Conservation (phyloP, 2,888 invertebrate species). For the Tenthredo scrophulariae region DNA sequence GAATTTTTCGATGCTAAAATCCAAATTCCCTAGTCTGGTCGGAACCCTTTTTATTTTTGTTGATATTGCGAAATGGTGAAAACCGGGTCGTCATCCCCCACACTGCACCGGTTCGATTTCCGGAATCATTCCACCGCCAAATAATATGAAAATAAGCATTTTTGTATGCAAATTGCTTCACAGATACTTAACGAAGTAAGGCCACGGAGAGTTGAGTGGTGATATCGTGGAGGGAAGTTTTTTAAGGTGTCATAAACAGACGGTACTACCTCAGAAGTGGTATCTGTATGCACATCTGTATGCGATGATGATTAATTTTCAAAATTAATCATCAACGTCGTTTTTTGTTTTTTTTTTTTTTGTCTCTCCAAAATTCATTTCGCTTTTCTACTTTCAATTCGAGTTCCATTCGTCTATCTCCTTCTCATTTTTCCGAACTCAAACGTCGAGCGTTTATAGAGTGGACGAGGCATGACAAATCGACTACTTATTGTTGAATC, state of each 20-base stretch:
- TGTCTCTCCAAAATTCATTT: neutral
- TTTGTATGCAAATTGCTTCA: conserved; percentile 49
- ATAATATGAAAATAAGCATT: conserved; percentile 50
- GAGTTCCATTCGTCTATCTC: neutral
- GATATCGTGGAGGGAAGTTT: conserved; percentile 37
- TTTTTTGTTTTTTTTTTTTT: neutral
- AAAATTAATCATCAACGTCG: neutral
- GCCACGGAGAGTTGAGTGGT: neutral
- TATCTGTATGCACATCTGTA: neutral
- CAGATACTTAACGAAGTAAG: conserved; percentile 49
- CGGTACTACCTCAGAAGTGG: neutral
- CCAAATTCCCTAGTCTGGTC: too few relatives aligned
- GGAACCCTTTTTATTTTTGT: neutral
- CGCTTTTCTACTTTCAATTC: neutral
- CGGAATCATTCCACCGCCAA: neutral
- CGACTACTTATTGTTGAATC: conserved; percentile 4
- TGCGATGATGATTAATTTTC: neutral
- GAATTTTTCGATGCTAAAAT: too few relatives aligned
- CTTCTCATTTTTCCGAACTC: neutral
- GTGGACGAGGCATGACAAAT: conserved; percentile 14
- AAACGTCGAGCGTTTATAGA: neutral
- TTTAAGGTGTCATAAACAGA: conserved; percentile 44
- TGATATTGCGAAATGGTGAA: neutral
- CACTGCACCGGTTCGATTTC: conserved; percentile 18
- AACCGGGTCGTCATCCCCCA: neutral